A percentile compares a stretch with the other conserved stretches of the same genome.
Evolutionary conservation across 2,113 vertebrate species (phyloP).

Genomic region (Anthoscopus minutus): DNA sequence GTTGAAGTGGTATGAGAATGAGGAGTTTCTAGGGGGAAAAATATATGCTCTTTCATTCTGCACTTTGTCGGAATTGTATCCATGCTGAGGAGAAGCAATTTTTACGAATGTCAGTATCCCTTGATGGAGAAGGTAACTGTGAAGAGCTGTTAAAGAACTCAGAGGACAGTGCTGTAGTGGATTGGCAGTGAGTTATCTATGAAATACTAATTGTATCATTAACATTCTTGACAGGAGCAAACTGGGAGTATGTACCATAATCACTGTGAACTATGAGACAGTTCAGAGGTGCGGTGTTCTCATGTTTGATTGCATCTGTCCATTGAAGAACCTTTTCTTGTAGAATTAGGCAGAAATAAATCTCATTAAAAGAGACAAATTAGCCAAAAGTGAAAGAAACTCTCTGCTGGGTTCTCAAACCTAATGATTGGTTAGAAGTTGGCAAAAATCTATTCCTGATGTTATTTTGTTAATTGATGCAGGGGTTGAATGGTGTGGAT

Average conservation of each 20-base stretch:
- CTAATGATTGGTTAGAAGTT: slow-evolving; percentile 6
- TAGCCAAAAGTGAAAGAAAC: background rate
- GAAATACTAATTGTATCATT: slow-evolving; percentile 23
- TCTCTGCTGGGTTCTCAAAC: background rate
- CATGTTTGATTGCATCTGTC: slow-evolving; percentile 30
- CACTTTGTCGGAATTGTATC: background rate
- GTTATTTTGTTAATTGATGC: background rate
- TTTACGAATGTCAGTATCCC: background rate
- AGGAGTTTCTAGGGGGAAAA: background rate
- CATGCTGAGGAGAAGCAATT: background rate
- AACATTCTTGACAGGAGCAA: background rate
- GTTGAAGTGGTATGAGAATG: background rate
- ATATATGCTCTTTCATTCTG: background rate
- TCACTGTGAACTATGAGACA: background rate
- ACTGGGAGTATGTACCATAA: background rate
- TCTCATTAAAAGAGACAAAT: slow-evolving; percentile 4
- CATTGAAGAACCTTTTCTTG: background rate
- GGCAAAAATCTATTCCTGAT: background rate
- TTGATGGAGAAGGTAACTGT: background rate
- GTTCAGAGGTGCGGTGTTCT: background rate
- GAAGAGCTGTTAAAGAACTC: background rate
- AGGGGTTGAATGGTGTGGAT: background rate
- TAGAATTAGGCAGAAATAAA: slow-evolving; percentile 13
- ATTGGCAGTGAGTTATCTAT: background rate
- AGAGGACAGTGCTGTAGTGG: background rate